phyloP scores from a whole-genome alignment of 2,888 invertebrate genomes.

The Spodoptera exigua region DNA sequence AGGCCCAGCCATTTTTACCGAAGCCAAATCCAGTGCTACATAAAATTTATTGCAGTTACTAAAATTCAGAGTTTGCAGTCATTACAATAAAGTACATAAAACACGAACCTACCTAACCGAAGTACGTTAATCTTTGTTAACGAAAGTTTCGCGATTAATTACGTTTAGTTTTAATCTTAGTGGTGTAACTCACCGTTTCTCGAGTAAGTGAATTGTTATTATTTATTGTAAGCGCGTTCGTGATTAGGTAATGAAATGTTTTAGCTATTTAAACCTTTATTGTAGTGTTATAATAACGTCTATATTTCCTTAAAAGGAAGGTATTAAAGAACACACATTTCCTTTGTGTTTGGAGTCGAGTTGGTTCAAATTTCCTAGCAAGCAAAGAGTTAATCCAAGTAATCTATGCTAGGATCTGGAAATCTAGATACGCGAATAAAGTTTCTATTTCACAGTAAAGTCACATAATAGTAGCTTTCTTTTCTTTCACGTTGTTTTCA shows the following conservation, averaged over 20 bases:
- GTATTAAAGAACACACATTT: too few relatives aligned
- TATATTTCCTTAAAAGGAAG: too few relatives aligned
- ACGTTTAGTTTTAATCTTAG: constrained; percentile 53
- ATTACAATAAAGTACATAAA: constrained; percentile 52
- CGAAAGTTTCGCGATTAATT: constrained; percentile 51
- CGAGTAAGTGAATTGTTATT: constrained; percentile 34
- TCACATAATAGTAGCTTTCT: too few relatives aligned
- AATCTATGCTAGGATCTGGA: too few relatives aligned
- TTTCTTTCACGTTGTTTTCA: too few relatives aligned
- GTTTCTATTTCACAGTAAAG: too few relatives aligned
- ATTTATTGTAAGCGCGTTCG: constrained; percentile 19
- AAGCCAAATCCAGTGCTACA: constrained; percentile 16
- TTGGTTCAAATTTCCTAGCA: too few relatives aligned
- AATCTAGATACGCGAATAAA: too few relatives aligned
- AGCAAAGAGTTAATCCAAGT: too few relatives aligned
- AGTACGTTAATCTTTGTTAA: constrained; percentile 52
- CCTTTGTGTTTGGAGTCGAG: too few relatives aligned
- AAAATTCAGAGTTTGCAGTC: constrained; percentile 37
- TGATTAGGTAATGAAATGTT: neutral
- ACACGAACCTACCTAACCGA: constrained; percentile 48
- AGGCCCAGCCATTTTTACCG: constrained; percentile 12
- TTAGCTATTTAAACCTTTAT: too few relatives aligned
- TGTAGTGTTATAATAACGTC: too few relatives aligned
- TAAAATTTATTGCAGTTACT: constrained; percentile 48
- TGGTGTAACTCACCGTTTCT: constrained; percentile 38